Conservation (phyloP, 1,140 invertebrate genomes). For the Hydropsyche tenuis region DNA sequence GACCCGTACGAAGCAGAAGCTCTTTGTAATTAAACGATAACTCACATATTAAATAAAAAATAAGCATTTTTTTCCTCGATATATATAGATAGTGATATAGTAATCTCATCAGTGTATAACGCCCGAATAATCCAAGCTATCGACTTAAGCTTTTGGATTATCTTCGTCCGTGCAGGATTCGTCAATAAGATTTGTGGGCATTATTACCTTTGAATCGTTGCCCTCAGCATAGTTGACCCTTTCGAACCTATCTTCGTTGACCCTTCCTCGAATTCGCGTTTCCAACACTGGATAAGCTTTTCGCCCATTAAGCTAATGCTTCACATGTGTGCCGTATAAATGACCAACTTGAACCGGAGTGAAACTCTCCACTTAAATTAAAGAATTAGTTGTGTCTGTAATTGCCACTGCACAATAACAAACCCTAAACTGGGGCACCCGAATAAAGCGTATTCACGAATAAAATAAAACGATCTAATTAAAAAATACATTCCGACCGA, state of each 20-base stretch:
- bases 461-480: no score
- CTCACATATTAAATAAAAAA: no score
- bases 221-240: constrained; percentile 13
- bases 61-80: no score
- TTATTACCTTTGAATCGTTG: constrained; percentile 26
- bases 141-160: constrained; percentile 40
- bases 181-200: constrained; percentile 36
- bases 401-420: neutral
- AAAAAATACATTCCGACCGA: no score
- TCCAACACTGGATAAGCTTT: constrained; percentile 19
- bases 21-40: no score
- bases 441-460: neutral
- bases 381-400: neutral
- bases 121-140: constrained; percentile 27
- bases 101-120: neutral
- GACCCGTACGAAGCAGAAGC: no score
- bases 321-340: neutral
- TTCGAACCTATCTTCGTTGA: neutral
- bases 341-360: neutral
- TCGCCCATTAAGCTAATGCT: constrained; percentile 23
- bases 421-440: neutral
- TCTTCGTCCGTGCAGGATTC: constrained; percentile 30
- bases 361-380: neutral
- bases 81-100: neutral
- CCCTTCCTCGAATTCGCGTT: neutral